Evolutionary conservation across 2,888 invertebrate species (phyloP), one percentile per base, ranked within the genome.

Genomic region (Myathropa florea): DNA sequence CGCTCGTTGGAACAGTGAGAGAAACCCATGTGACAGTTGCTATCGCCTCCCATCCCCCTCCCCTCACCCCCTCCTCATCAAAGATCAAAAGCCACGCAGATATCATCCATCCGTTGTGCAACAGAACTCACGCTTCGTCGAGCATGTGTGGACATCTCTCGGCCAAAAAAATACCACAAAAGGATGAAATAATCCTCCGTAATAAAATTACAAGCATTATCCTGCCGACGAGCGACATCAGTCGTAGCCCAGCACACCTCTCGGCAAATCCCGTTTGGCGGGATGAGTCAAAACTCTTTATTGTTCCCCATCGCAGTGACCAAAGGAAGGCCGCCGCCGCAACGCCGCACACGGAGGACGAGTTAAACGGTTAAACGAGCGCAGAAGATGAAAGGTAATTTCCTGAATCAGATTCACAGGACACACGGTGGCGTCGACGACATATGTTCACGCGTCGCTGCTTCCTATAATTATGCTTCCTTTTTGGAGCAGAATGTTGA

Each of bases 401-500:
- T 71, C 61, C 76, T 80, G 83, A 79, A 75, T 73, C 83, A 75
- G n/a, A n/a, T n/a, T n/a, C n/a, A n/a, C n/a, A 70, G 12, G 30
- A 68, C 68, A 68, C 68, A 30, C 4, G 46, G 46, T 18, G 46
- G 18, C 26, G 80, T 71, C 83, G 87, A 79, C 79, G 87, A 87
- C 87, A 87, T 80, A 87, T 87, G 87, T 83, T 87, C 72, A 83
- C 87, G 87, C 87, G 30, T 83, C 87, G 72, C 68, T 87, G 83
- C 83, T 79, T 83, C 59, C 76, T 87, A 87, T 83, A 87, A 87
- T 87, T 87, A 83, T 83, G 83, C 75, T 75, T 80, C 71, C 79
- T 76, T 30, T 64, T 46, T 10, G 63, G 61, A 33, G 65, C 36
- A 46, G 55, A 65, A 75, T 83, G 83, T 68, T 82, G 79, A 71